Conservation (phyloP, 2,113 vertebrate genomes). For the Anas platyrhynchos region DNA sequence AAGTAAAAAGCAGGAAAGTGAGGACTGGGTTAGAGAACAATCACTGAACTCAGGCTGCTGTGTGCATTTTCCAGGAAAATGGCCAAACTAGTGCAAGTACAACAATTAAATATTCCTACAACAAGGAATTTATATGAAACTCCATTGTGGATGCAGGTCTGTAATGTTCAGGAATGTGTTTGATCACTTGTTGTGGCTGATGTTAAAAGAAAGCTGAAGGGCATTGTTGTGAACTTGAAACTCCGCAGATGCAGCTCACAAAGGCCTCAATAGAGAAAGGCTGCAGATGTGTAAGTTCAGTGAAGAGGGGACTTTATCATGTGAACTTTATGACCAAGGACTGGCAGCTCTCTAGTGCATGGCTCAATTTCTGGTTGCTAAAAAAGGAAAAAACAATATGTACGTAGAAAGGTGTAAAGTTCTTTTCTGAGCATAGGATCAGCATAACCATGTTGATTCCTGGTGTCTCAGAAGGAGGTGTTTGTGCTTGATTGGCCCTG, state of each 20-base stretch:
- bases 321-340: accelerated
- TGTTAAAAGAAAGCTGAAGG: neutral
- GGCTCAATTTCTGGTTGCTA: neutral
- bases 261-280: neutral
- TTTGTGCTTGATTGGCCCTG: neutral
- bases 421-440: neutral
- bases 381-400: neutral
- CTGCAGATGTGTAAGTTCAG: neutral
- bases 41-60: neutral
- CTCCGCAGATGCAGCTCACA: neutral
- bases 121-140: neutral
- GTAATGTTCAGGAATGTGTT: neutral
- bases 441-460: neutral
- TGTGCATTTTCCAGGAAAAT: neutral
- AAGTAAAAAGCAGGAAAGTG: constrained; percentile 32
- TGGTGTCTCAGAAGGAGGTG: neutral
- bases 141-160: neutral
- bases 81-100: accelerated
- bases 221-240: neutral
- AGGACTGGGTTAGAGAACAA: neutral
- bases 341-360: neutral
- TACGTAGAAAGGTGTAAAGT: neutral
- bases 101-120: neutral
- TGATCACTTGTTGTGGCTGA: neutral
- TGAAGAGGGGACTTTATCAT: neutral